phyloP scores from a whole-genome alignment of 2,113 vertebrate species.

The Leptobrachium leishanense region DNA sequence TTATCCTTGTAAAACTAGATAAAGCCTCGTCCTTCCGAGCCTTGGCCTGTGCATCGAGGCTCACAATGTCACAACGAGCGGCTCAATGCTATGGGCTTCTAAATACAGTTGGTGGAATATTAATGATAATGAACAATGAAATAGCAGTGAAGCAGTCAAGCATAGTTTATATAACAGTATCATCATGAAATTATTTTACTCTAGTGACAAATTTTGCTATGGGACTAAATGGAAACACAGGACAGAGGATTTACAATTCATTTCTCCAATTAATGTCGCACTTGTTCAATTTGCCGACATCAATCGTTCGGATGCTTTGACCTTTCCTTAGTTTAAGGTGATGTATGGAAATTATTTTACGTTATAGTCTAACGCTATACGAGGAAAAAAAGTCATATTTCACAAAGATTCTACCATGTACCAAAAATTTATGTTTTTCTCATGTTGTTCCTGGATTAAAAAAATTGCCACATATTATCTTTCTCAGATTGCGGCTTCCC shows the following conservation, averaged over 20 bases:
- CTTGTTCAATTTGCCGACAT: slow-evolving; percentile 32
- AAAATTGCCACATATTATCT: background rate
- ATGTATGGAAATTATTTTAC: slow-evolving; percentile 27
- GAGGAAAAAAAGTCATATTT: background rate
- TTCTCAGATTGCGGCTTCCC: background rate
- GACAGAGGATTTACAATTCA: slow-evolving; percentile 25
- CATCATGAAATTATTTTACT: slow-evolving; percentile 34
- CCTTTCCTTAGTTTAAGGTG: slow-evolving; percentile 35
- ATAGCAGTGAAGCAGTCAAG: slow-evolving; percentile 15
- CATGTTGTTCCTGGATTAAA: background rate
- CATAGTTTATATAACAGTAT: slow-evolving; percentile 31
- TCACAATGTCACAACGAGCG: slow-evolving; percentile 17
- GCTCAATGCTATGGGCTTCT: slow-evolving; percentile 10
- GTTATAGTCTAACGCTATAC: background rate
- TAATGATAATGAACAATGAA: slow-evolving; percentile 11
- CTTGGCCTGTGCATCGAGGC: background rate
- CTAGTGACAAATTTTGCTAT: slow-evolving; percentile 12
- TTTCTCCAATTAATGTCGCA: slow-evolving; percentile 23
- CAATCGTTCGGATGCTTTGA: slow-evolving; percentile 33
- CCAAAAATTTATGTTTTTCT: background rate
- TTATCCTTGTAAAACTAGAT: too few relatives aligned
- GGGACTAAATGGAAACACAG: slow-evolving; percentile 6
- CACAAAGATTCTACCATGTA: background rate
- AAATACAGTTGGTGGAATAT: slow-evolving; percentile 25
- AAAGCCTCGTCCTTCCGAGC: too few relatives aligned